These are phyloP conservation scores for Scolopax mira DNA, from an alignment of 2,113 vertebrate species.

Conservation along the genomic window DNA sequence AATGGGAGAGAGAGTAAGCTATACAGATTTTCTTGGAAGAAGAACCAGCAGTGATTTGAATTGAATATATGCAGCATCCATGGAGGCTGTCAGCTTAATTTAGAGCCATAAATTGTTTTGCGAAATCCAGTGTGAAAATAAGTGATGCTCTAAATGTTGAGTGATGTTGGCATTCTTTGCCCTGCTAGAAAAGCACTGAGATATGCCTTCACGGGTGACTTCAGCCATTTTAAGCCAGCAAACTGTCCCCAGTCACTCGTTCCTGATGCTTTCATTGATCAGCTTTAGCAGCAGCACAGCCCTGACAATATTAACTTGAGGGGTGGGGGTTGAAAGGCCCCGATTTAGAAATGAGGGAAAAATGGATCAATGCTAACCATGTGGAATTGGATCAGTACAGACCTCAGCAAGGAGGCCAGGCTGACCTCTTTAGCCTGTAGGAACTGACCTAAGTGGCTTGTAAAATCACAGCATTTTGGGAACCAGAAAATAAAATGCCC, in stretches of 20 bases:
- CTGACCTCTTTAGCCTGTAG: not conserved
- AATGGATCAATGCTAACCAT: not conserved
- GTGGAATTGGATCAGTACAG: not conserved
- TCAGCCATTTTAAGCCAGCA: not conserved
- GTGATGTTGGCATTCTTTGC: not conserved
- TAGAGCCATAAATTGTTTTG: not conserved
- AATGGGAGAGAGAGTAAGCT: not conserved
- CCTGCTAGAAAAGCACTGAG: not conserved
- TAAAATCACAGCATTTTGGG: not conserved
- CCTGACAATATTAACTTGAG: not conserved
- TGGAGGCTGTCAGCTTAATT: not conserved
- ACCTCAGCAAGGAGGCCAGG: not conserved
- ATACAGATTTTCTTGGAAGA: not conserved
- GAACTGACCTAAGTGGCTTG: not conserved
- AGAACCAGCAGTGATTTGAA: not conserved
- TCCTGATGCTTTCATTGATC: not conserved
- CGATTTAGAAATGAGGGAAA: not conserved
- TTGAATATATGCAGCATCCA: not conserved
- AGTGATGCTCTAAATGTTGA: not conserved
- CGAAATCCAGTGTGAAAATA: not conserved
- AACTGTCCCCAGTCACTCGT: not conserved
- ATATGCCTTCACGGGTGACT: not conserved
- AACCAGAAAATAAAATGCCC: not conserved
- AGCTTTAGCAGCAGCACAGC: not conserved
- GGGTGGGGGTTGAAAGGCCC: not conserved